Conservation (phyloP, 2,113 vertebrate species). For the Carassius carassius region DNA sequence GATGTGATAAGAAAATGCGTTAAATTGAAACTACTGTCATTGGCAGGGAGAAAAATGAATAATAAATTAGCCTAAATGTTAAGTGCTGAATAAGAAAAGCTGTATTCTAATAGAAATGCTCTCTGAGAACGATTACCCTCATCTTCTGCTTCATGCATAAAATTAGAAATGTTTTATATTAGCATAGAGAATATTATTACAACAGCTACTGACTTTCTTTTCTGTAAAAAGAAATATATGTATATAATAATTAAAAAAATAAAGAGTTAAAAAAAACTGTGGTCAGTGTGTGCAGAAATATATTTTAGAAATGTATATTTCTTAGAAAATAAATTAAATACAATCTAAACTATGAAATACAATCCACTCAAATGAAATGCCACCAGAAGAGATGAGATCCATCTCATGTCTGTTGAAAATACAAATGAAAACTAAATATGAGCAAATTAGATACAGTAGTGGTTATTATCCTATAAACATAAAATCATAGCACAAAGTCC, state of each 20-base stretch:
- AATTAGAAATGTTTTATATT: slow-evolving; percentile 61
- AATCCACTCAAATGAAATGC: background rate
- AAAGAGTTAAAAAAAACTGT: background rate
- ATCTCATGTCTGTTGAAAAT: background rate
- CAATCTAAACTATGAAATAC: background rate
- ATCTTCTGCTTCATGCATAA: slow-evolving; percentile 70
- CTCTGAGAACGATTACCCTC: slow-evolving; percentile 47
- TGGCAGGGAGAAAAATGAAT: slow-evolving; percentile 24
- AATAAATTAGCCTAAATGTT: slow-evolving; percentile 7
- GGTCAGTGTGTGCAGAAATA: slow-evolving; percentile 46
- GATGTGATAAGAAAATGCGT: slow-evolving; percentile 18
- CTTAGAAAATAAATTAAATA: background rate
- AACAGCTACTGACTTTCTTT: slow-evolving; percentile 63
- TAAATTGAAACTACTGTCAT: slow-evolving; percentile 9
- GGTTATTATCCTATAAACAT: background rate
- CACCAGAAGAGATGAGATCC: background rate
- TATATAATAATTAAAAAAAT: background rate
- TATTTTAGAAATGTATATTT: background rate
- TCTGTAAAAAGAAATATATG: background rate
- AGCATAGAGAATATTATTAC: slow-evolving; percentile 62
- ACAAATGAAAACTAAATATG: background rate
- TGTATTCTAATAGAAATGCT: slow-evolving; percentile 15
- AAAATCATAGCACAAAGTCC: background rate
- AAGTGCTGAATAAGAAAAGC: slow-evolving; percentile 30
- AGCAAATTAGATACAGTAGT: background rate